phyloP scores from a whole-genome alignment of 2,888 invertebrate species.

The Ophonus ardosiacus region DNA sequence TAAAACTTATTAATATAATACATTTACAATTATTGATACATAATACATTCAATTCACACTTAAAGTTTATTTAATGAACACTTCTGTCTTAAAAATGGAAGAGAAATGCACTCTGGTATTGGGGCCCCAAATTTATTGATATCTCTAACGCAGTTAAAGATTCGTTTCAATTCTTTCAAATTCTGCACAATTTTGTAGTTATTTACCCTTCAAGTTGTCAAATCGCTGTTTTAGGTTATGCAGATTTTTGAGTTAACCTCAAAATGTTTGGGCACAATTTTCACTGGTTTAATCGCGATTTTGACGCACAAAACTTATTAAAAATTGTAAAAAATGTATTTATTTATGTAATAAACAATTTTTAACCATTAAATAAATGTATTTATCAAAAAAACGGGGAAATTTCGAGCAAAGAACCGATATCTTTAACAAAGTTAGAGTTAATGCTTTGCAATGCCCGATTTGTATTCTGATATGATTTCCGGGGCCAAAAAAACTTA shows the following conservation, averaged over 20 bases:
- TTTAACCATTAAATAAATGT: background rate
- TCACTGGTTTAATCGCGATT: too few species aligned
- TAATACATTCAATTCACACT: constrained; percentile 45
- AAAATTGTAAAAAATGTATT: too few species aligned
- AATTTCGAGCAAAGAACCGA: background rate
- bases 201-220: background rate
- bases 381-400: background rate
- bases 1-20: constrained; percentile 56
- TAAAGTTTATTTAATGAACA: background rate
- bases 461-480: background rate
- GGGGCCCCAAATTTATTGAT: constrained; percentile 3
- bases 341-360: background rate
- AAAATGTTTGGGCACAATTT: too few species aligned
- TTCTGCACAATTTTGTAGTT: background rate
- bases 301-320: too few species aligned
- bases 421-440: background rate
- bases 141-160: background rate
- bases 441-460: background rate
- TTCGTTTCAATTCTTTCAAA: background rate
- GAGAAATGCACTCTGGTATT: constrained; percentile 18
- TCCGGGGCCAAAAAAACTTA: too few species aligned
- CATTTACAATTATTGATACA: constrained; percentile 44
- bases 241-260: too few species aligned
- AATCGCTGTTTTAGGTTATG: too few species aligned
- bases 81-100: background rate